Conservation (phyloP, 2,888 invertebrate genomes). For the Tribolium freemani region DNA sequence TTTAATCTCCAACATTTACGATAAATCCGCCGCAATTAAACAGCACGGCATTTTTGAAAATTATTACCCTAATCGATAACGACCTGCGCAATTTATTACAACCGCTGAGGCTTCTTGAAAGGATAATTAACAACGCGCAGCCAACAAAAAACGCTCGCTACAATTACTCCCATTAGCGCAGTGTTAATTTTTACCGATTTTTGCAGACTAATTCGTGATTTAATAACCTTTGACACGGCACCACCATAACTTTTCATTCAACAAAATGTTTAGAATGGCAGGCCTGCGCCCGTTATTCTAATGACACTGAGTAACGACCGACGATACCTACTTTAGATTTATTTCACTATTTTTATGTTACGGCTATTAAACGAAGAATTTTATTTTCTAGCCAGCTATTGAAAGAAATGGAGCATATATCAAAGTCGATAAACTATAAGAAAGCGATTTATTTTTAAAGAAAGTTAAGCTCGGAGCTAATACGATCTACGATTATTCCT, state of each 20-base stretch:
- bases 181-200: constrained; percentile 27
- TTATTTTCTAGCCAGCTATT: neutral
- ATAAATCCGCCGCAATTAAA: constrained; percentile 28
- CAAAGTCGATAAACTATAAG: neutral
- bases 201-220: constrained; percentile 20
- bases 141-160: constrained; percentile 13
- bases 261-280: constrained; percentile 9
- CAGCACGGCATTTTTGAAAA: constrained; percentile 17
- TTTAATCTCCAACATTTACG: neutral
- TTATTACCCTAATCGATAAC: constrained; percentile 24
- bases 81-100: constrained; percentile 34
- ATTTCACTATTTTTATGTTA: neutral
- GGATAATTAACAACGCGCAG: constrained; percentile 27
- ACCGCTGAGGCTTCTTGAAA: constrained; percentile 22
- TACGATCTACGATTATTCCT: neutral
- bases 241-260: constrained; percentile 22
- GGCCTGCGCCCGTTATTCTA: neutral
- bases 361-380: neutral
- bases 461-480: neutral
- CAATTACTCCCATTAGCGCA: constrained; percentile 19
- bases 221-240: constrained; percentile 26
- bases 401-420: neutral
- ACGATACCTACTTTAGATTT: neutral
- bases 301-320: constrained; percentile 6
- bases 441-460: neutral